Base-by-base conservation (phyloP, 2,888 invertebrate genomes). In the Epinotia ramella region DNA sequence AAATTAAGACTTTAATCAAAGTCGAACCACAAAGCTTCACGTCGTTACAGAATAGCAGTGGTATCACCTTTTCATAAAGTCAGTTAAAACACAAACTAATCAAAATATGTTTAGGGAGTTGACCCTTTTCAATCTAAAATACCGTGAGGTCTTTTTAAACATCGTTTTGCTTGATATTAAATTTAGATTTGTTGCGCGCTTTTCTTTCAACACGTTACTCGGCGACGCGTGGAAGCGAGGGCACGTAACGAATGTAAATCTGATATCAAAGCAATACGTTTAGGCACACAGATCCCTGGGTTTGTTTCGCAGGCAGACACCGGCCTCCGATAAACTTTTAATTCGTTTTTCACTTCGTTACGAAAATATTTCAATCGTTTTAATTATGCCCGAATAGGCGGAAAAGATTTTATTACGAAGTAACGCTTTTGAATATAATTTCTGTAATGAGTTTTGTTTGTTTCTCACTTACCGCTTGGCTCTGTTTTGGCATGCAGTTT, bases 281-380 rank as follows among this genome's bases (percentile, higher is more conserved):
- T 7, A n/a, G n/a, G 53, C 53, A 53, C n/a, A 53, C 7, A n/a
- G 53, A n/a, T 53, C 40, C 18, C 24, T 67, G 46, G 28, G 62
- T 71, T 86, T 84, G 84, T 85, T 84, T 84, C 79, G 80, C 79
- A 78, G 75, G 79, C 79, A 74, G 79, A 76, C 64, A 74, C 44
- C 79, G 81, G 79, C 79, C 80, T 73, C 81, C 84, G 87, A 86
- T 87, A 89, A 91, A 91, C 88, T 91, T 91, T 90, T 91, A 91
- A 91, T 90, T 87, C 86, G 89, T 89, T 91, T 89, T 90, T 88
- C 88, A 90, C 87, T 91, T 89, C 84, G 87, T 89, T 89, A 88
- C 86, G 86, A 87, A 73, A 90, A 88, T 87, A 88, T 88, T 90
- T 87, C 84, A 88, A 89, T 89, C 85, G 87, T 82, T 84, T 86